These are phyloP conservation scores for Caerostris darwini DNA, from an alignment of 1,140 invertebrate species.

Conservation along the genomic window DNA sequence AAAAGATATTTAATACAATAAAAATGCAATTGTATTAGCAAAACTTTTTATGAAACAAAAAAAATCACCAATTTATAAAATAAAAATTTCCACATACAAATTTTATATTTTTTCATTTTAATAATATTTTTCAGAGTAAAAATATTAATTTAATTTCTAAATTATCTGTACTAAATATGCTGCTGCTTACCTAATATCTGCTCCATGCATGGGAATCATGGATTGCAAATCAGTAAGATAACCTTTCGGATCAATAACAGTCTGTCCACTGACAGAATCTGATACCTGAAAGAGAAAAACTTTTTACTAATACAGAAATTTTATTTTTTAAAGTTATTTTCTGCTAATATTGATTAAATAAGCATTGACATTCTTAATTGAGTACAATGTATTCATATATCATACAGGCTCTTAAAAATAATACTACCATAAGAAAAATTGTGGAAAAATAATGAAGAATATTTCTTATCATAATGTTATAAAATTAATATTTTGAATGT, in stretches of 20 bases:
- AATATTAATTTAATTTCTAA: neutral
- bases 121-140: neutral
- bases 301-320: too few relatives aligned
- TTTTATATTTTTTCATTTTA: neutral
- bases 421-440: too few relatives aligned
- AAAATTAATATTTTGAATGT: too few relatives aligned
- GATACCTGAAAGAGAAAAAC: slow-evolving; percentile 86
- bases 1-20: neutral
- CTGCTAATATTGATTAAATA: too few relatives aligned
- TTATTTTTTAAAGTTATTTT: too few relatives aligned
- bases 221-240: slow-evolving; percentile 99
- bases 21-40: neutral
- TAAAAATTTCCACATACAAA: neutral
- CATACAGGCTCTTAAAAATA: too few relatives aligned
- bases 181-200: slow-evolving; percentile 92
- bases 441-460: too few relatives aligned
- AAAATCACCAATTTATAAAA: neutral
- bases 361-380: too few relatives aligned
- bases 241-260: slow-evolving; percentile 99
- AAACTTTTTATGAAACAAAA: neutral
- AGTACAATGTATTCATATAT: too few relatives aligned
- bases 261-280: slow-evolving; percentile 99
- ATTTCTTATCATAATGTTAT: too few relatives aligned
- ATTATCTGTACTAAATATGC: neutral
- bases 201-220: slow-evolving; percentile 98